A percentile compares a stretch with the other conserved stretches of the same genome.
Conservation (phyloP, 35 echinoderm and acorn worm genomes). For the Apostichopus californicus region DNA sequence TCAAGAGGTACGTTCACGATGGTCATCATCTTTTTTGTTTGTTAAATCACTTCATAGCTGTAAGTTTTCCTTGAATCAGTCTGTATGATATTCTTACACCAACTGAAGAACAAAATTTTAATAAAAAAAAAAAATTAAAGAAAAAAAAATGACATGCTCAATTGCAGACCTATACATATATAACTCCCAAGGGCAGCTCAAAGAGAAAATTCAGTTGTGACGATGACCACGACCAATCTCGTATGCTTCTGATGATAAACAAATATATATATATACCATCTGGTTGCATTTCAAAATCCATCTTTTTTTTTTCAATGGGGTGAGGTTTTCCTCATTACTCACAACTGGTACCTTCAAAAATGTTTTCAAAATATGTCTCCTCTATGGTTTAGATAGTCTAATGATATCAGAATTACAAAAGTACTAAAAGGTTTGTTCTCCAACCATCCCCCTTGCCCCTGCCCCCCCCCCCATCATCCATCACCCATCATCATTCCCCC, state of each 20-base stretch:
- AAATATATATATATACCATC: neutral
- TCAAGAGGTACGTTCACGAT: slow-evolving; percentile 32
- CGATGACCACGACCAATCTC: neutral
- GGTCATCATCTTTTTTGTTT: slow-evolving; percentile 3
- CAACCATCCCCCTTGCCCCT: too few species aligned
- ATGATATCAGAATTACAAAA: too few species aligned
- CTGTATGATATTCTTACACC: slow-evolving; percentile 1
- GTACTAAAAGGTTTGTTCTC: too few species aligned
- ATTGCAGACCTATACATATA: neutral
- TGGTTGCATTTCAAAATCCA: neutral
- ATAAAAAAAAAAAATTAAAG: neutral
- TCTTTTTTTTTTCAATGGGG: neutral
- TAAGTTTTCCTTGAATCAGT: slow-evolving; percentile 27
- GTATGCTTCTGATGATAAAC: neutral
- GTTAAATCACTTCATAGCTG: slow-evolving; percentile 10
- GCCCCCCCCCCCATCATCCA: too few species aligned
- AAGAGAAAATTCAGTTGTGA: neutral
- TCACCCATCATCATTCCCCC: too few species aligned
- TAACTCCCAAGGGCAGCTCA: neutral
- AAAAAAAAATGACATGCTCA: slow-evolving; percentile 7
- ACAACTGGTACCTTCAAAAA: too few species aligned
- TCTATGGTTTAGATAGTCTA: too few species aligned
- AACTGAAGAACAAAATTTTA: slow-evolving; percentile 1
- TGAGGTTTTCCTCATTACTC: too few species aligned
- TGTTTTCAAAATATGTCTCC: too few species aligned